Evolutionary conservation across 1,140 invertebrate species (phyloP).

Genomic region (Bombus breviceps): DNA sequence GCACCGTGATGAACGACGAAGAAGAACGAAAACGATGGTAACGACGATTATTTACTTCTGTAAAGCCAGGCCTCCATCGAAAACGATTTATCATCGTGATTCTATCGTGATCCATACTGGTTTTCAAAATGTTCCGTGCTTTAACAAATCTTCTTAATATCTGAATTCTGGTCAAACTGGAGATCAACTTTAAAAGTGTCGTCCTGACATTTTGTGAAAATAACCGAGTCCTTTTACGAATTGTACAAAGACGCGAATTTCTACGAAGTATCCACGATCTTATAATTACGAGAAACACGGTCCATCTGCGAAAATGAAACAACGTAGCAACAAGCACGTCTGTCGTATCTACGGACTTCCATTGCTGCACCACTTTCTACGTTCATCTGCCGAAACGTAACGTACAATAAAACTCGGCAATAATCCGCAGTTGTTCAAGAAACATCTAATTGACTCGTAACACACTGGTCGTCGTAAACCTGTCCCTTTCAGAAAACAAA

Average conservation of each 20-base stretch:
- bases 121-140: neutral
- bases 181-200: neutral
- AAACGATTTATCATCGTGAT: neutral
- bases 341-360: neutral
- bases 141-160: neutral
- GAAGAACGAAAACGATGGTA: neutral
- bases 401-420: neutral
- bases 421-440: neutral
- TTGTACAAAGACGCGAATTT: neutral
- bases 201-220: too few relatives aligned
- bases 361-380: neutral
- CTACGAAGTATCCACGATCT: neutral
- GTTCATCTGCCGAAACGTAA: neutral
- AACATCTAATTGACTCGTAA: neutral
- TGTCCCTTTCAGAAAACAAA: too few relatives aligned
- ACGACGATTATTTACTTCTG: neutral
- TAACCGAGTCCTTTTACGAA: too few relatives aligned
- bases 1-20: neutral
- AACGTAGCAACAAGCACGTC: neutral
- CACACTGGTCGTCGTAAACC: neutral
- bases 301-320: too few relatives aligned
- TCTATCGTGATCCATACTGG: too few relatives aligned
- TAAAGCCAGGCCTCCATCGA: neutral
- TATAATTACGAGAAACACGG: neutral
- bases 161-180: too few relatives aligned